Evolutionary conservation across 2,113 vertebrate genomes (phyloP), one percentile per base, ranked within the genome.

Genomic region (Speoplatyrhinus poulsoni): DNA sequence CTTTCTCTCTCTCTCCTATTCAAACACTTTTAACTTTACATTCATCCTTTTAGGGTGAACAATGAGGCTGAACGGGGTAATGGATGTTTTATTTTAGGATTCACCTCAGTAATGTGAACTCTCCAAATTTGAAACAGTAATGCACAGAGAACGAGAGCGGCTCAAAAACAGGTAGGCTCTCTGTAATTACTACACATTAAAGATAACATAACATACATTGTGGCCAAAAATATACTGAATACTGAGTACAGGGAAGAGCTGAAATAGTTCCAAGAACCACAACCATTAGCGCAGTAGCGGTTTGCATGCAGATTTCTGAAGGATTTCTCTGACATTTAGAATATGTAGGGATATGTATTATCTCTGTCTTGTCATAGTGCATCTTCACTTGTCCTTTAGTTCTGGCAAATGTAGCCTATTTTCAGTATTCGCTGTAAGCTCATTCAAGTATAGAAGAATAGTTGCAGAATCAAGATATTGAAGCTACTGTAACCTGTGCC

Each of bases 171-270:
- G 16, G 53, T 16, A 54, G 13, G n/a, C 16, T 2, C 1, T 41
- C 36, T 41, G 36, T 41, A 8, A 5, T 41, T 41, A 41, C 7
- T 71, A 67, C 63, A 82, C 75, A 75, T 81, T 81, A 62, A 85
- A 83, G 52, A 73, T 67, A 67, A 70, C 62, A 75, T 70, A 65
- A 81, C 75, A 64, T 71, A 69, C 70, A 69, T 79, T 70, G 70
- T 79, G 54, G 67, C 69, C 63, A 77, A 70, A 64, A 72, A 64
- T 26, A 26, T 26, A 26, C 3, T 26, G 26, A 26, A 26, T 69
- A 83, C 72, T 76, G 73, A 82, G 26, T 26, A 26, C 2, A 56
- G 63, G 64, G 47, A 11, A 52, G 49, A 52, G 62, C 61, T 69
- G 69, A 72, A 83, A 80, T 66, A 36, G 17, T 67, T 56, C 59